Evolutionary conservation across 2,113 vertebrate genomes (phyloP).

Genomic region (Apaloderma vittatum): DNA sequence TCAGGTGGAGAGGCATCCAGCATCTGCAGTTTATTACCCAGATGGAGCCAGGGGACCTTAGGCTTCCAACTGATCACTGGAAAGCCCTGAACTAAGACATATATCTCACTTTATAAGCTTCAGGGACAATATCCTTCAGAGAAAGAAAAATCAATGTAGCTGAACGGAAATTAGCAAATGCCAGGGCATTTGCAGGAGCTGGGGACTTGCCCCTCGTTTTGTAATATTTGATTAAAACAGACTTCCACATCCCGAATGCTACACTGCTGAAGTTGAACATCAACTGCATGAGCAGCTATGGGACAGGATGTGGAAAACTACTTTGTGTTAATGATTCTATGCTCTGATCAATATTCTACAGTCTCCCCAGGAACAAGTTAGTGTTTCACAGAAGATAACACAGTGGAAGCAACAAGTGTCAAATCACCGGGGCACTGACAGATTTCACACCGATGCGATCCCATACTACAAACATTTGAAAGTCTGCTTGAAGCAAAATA

Average conservation of each 20-base stretch:
- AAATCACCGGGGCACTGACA: neutral
- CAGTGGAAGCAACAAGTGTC: neutral
- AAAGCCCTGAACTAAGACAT: conserved; percentile 18
- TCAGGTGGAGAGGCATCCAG: conserved; percentile 59
- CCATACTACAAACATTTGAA: neutral
- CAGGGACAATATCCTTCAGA: neutral
- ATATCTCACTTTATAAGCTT: conserved; percentile 35
- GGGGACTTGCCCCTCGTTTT: neutral
- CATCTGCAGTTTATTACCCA: conserved; percentile 63
- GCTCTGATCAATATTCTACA: conserved; percentile 66
- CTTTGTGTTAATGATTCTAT: conserved; percentile 47
- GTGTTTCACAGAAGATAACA: conserved; percentile 50
- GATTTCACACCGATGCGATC: neutral
- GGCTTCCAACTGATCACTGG: conserved; percentile 39
- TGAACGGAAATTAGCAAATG: neutral
- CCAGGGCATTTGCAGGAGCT: neutral
- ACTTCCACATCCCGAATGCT: neutral
- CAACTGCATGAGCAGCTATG: neutral
- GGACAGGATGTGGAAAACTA: conserved; percentile 54
- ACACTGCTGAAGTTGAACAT: conserved; percentile 43
- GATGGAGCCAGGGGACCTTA: conserved; percentile 19
- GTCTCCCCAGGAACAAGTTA: neutral
- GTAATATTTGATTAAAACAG: conserved; percentile 34
- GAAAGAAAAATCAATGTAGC: neutral
- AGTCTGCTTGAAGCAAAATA: neutral